These are phyloP conservation scores for Neotoxoptera formosana DNA, from an alignment of 1,140 invertebrate genomes.

Conservation along the genomic window DNA sequence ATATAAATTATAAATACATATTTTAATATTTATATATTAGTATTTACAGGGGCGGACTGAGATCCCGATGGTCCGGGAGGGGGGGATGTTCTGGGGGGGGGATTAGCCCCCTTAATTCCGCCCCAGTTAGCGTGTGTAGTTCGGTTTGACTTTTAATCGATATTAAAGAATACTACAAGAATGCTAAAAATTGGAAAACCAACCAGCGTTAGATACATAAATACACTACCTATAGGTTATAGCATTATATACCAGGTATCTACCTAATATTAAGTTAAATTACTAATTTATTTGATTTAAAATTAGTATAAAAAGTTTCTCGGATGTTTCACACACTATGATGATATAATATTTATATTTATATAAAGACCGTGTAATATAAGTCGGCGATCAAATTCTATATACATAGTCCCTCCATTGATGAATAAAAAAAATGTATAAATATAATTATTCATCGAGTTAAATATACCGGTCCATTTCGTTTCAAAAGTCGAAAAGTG, in stretches of 20 bases:
- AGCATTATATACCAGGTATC: background rate
- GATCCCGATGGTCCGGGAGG: too few species aligned
- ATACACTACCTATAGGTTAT: background rate
- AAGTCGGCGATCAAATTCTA: too few species aligned
- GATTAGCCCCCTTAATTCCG: too few species aligned
- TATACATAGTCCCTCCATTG: background rate
- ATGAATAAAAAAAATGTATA: constrained; percentile 19
- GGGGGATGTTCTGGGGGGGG: too few species aligned
- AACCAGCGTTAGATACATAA: background rate
- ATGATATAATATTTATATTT: background rate
- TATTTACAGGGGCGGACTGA: too few species aligned
- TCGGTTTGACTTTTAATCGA: background rate
- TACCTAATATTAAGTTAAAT: background rate
- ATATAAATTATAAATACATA: too few species aligned
- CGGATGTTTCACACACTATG: background rate
- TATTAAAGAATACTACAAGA: background rate
- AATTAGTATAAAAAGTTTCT: background rate
- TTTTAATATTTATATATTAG: too few species aligned
- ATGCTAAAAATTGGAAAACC: background rate
- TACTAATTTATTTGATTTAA: too few species aligned
- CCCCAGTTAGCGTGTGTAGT: background rate
- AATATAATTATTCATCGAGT: constrained; percentile 26
- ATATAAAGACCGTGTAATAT: background rate
- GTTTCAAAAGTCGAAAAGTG: background rate
- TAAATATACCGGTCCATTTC: constrained; percentile 19